Conservation (phyloP, 2,888 invertebrate genomes). For the Cyclophora albipunctata region DNA sequence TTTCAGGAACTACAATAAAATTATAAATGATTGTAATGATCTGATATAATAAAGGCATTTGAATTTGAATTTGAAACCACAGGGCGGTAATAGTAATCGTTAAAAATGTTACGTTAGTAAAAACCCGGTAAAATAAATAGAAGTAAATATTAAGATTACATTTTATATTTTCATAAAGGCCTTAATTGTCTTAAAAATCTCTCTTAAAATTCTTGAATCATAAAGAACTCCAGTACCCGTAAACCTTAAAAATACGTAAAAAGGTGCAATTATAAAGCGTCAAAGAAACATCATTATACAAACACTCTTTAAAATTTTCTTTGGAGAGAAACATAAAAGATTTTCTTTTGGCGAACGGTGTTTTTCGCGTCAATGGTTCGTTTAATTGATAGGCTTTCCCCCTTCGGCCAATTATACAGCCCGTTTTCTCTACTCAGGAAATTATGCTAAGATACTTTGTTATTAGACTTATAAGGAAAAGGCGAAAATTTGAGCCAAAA, state of each 20-base stretch:
- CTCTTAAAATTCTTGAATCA: too few species aligned
- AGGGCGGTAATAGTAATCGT: too few species aligned
- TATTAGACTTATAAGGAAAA: conserved; percentile 1
- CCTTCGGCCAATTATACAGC: conserved; percentile 24
- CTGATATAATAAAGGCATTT: too few species aligned
- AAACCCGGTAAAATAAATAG: too few species aligned
- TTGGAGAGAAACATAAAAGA: conserved; percentile 22
- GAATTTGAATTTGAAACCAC: too few species aligned
- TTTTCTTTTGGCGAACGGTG: conserved; percentile 13
- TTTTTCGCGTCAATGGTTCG: conserved; percentile 35
- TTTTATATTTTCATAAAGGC: too few species aligned
- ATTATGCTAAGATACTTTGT: conserved; percentile 14
- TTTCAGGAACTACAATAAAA: too few species aligned
- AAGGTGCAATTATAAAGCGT: conserved; percentile 11
- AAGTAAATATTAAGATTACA: too few species aligned
- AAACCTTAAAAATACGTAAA: background rate
- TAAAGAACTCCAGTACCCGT: too few species aligned
- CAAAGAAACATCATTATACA: conserved; percentile 18
- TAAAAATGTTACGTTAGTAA: too few species aligned
- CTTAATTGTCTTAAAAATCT: too few species aligned
- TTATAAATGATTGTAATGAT: too few species aligned
- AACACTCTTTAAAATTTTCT: conserved; percentile 17
- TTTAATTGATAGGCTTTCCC: conserved; percentile 38
- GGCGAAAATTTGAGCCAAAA: background rate
- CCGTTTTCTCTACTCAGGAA: conserved; percentile 12